phyloP scores from a whole-genome alignment of 2,797 vertebrate species.

The Galagoides demidoff region DNA sequence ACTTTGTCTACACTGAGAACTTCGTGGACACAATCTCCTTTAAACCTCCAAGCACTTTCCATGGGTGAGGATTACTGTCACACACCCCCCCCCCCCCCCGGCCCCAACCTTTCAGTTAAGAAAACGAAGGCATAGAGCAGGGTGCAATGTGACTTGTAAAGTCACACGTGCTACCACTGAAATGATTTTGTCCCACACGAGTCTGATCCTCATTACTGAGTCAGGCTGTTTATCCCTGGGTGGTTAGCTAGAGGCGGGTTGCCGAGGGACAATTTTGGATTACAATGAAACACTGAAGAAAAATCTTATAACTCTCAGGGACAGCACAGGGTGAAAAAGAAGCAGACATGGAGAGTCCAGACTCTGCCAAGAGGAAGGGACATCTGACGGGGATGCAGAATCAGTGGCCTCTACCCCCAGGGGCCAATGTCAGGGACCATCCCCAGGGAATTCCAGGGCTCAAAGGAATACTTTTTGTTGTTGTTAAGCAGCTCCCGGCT shows the following conservation, averaged over 20 bases:
- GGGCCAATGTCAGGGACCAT: neutral
- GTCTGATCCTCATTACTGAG: constrained; percentile 55
- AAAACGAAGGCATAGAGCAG: neutral
- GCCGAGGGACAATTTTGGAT: constrained; percentile 51
- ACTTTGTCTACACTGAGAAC: accelerated
- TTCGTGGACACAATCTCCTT: neutral
- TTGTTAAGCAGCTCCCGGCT: no score
- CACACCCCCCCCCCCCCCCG: no score
- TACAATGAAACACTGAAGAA: constrained; percentile 14
- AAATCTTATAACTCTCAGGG: neutral
- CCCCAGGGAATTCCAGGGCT: neutral
- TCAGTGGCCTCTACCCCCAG: neutral
- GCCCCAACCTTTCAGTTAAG: neutral
- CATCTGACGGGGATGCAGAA: neutral
- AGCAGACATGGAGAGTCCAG: neutral
- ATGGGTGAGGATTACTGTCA: accelerated
- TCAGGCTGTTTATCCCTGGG: constrained; percentile 29
- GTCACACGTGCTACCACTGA: neutral
- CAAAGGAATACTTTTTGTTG: neutral
- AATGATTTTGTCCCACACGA: neutral
- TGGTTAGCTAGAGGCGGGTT: constrained; percentile 32
- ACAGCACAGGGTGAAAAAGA: neutral
- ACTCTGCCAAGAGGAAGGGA: neutral
- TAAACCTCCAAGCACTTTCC: neutral
- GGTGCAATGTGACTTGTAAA: neutral